Conservation (phyloP, 2,888 invertebrate genomes). For the Napeogenes sylphis region DNA sequence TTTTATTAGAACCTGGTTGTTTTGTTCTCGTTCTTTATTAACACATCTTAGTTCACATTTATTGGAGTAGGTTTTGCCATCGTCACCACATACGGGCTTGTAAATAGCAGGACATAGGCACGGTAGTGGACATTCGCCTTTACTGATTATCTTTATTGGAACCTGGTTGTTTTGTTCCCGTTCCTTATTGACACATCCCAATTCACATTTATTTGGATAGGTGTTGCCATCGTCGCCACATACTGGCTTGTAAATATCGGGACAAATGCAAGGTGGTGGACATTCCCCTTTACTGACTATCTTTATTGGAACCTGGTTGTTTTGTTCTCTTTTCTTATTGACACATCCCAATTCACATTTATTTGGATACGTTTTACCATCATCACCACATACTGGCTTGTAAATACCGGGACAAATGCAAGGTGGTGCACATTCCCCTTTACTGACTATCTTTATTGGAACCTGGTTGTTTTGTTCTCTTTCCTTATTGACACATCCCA, state of each 20-base stretch:
- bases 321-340: constrained; percentile 8
- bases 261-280: constrained; percentile 19
- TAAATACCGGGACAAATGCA: constrained; percentile 24
- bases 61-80: constrained; percentile 29
- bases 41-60: constrained; percentile 31
- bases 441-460: constrained; percentile 9
- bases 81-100: constrained; percentile 30
- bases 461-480: constrained; percentile 12
- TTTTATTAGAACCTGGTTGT: constrained; percentile 18
- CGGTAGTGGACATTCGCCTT: constrained; percentile 33
- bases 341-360: constrained; percentile 27
- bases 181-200: constrained; percentile 29
- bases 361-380: constrained; percentile 31
- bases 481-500: constrained; percentile 34
- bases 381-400: constrained; percentile 30
- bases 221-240: constrained; percentile 59
- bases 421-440: constrained; percentile 21
- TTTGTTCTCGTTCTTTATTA: constrained; percentile 29
- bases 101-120: constrained; percentile 32
- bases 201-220: constrained; percentile 69
- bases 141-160: constrained; percentile 19
- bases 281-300: constrained; percentile 20
- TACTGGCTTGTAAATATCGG: constrained; percentile 28
- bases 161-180: constrained; percentile 17
- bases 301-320: no score